Conservation (phyloP, 2,797 vertebrate genomes). For the Trematomus bernacchii region DNA sequence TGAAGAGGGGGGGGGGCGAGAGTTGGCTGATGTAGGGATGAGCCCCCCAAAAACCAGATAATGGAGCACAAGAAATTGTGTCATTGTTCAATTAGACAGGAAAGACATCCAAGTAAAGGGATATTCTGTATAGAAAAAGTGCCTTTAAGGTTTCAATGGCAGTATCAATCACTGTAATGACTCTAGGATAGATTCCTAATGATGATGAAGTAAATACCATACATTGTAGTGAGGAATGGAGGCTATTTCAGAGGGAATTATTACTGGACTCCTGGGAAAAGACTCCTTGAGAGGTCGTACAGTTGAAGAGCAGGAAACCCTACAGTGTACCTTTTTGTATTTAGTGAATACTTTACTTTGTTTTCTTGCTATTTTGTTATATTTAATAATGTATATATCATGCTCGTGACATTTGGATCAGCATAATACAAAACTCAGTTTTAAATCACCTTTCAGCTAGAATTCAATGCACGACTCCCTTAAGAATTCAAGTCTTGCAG, state of each 20-base stretch:
- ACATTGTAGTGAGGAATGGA: conserved; percentile 66
- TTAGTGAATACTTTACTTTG: neutral
- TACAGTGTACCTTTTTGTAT: neutral
- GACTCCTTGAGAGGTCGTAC: conserved; percentile 27
- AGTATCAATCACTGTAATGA: conserved; percentile 81
- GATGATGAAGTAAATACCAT: conserved; percentile 80
- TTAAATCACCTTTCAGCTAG: conserved; percentile 39
- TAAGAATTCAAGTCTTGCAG: conserved; percentile 54
- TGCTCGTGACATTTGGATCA: conserved; percentile 2
- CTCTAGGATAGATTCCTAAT: conserved; percentile 76
- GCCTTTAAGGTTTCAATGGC: conserved; percentile 67
- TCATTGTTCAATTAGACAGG: conserved; percentile 79
- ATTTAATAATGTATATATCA: neutral
- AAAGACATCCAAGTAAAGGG: conserved; percentile 68
- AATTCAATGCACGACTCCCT: conserved; percentile 43
- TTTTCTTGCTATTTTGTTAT: conserved; percentile 19
- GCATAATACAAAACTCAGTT: conserved; percentile 27
- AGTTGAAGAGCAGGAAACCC: conserved; percentile 11
- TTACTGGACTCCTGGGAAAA: conserved; percentile 43
- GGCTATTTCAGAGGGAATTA: conserved; percentile 65
- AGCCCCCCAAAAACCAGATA: conserved; percentile 68
- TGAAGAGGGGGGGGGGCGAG: conserved; percentile 2
- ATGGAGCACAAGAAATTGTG: conserved; percentile 64
- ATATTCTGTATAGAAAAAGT: conserved; percentile 69
- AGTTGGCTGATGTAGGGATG: conserved; percentile 61